A percentile compares a stretch with the other conserved stretches of the same genome.
These are phyloP conservation scores for Allobates femoralis DNA, from an alignment of 2,797 vertebrate species.

Conservation along the genomic window DNA sequence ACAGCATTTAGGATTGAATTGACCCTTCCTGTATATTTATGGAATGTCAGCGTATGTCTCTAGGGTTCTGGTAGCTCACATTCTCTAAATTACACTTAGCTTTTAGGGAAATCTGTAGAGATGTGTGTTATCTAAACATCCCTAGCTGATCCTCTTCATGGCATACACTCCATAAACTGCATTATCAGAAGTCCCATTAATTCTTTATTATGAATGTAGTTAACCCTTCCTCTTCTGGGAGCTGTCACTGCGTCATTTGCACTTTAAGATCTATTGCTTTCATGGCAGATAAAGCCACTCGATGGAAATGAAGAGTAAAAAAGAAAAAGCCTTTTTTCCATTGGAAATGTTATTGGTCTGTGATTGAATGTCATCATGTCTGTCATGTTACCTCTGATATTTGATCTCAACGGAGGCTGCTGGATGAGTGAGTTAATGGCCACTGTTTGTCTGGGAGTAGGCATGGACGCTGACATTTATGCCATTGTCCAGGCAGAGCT, in stretches of 20 bases:
- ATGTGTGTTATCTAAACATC: constrained; percentile 57
- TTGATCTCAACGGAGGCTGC: constrained; percentile 44
- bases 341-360: constrained; percentile 32
- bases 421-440: constrained; percentile 37
- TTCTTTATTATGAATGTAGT: constrained; percentile 42
- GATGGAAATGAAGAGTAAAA: neutral
- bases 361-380: constrained; percentile 46
- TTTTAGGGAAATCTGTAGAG: constrained; percentile 62
- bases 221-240: constrained; percentile 24
- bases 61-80: constrained; percentile 41
- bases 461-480: constrained; percentile 45
- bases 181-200: constrained; percentile 51
- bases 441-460: constrained; percentile 34
- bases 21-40: constrained; percentile 59
- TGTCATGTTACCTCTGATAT: constrained; percentile 56
- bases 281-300: neutral
- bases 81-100: constrained; percentile 61
- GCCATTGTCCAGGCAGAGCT: constrained; percentile 38
- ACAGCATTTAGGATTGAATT: constrained; percentile 47
- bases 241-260: neutral
- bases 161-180: constrained; percentile 39
- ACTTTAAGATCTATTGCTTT: neutral
- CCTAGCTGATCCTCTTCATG: constrained; percentile 37
- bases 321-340: constrained; percentile 19
- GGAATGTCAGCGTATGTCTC: constrained; percentile 49